Evolutionary conservation across 2,888 invertebrate genomes (phyloP).

Genomic region (Spilarctia lutea): DNA sequence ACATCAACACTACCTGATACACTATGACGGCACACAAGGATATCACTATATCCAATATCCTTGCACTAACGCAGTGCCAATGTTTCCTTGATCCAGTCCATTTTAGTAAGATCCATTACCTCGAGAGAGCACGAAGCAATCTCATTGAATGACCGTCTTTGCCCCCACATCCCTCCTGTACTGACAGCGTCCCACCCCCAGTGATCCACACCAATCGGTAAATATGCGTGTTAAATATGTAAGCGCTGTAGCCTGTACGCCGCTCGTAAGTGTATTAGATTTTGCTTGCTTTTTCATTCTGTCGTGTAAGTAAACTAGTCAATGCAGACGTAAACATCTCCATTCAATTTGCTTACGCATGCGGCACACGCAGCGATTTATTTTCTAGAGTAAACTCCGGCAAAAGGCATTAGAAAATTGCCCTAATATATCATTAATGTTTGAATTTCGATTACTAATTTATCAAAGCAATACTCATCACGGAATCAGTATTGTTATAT

Average conservation of each 20-base stretch:
- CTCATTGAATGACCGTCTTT: slow-evolving; percentile 87
- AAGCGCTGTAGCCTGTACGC: slow-evolving; percentile 76
- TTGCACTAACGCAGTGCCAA: slow-evolving; percentile 75
- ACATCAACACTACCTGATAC: background rate
- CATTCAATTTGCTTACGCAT: slow-evolving; percentile 69
- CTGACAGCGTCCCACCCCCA: slow-evolving; percentile 61
- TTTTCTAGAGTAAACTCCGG: slow-evolving; percentile 51
- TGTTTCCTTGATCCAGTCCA: slow-evolving; percentile 84
- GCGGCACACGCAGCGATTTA: slow-evolving; percentile 68
- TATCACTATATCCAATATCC: slow-evolving; percentile 32
- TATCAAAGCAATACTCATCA: background rate
- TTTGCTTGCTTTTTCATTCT: slow-evolving; percentile 85
- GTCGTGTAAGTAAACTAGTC: slow-evolving; percentile 72
- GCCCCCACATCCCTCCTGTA: slow-evolving; percentile 62
- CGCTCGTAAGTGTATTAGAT: slow-evolving; percentile 86
- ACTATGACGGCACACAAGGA: background rate
- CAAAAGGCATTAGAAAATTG: slow-evolving; percentile 41
- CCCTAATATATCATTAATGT: slow-evolving; percentile 38
- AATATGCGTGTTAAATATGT: slow-evolving; percentile 87
- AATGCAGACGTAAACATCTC: slow-evolving; percentile 64
- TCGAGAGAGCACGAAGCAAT: slow-evolving; percentile 86
- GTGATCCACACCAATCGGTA: slow-evolving; percentile 85
- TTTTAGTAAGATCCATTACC: slow-evolving; percentile 86
- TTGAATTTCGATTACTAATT: background rate
- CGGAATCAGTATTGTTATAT: background rate